These are phyloP conservation scores for Orestias chungarensis DNA, from an alignment of 2,797 vertebrate species.

Conservation along the genomic window DNA sequence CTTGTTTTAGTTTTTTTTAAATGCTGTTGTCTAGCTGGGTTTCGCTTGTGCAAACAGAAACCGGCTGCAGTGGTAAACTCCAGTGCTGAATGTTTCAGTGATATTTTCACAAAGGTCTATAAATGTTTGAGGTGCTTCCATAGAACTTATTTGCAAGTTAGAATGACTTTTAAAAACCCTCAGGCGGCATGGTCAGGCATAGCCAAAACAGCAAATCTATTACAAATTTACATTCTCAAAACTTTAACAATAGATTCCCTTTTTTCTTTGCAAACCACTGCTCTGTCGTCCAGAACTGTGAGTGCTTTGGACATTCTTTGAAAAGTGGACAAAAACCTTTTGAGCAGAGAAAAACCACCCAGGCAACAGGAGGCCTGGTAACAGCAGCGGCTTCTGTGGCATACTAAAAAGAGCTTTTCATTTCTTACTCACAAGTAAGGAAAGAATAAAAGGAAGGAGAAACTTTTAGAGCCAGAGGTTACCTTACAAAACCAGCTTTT, in stretches of 20 bases:
- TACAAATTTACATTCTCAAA: neutral
- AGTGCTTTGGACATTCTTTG: slow-evolving; percentile 26
- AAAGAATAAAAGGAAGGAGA: no score
- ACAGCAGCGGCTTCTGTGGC: slow-evolving; percentile 41
- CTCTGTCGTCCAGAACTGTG: slow-evolving; percentile 31
- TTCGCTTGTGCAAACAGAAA: slow-evolving; percentile 42
- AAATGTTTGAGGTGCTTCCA: slow-evolving; percentile 20
- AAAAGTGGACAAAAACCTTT: slow-evolving; percentile 46
- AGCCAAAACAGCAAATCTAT: neutral
- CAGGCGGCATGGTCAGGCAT: neutral
- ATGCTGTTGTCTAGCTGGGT: slow-evolving; percentile 15
- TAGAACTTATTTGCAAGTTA: slow-evolving; percentile 12
- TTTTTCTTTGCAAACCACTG: slow-evolving; percentile 19
- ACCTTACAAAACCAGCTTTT: no score
- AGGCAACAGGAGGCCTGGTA: slow-evolving; percentile 34
- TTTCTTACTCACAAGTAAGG: neutral
- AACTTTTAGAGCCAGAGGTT: no score
- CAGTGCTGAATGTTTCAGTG: slow-evolving; percentile 24
- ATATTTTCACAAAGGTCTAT: slow-evolving; percentile 23
- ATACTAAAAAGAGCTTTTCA: slow-evolving; percentile 42
- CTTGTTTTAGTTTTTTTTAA: slow-evolving; percentile 11
- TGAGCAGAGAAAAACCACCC: slow-evolving; percentile 46
- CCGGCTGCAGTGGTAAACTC: slow-evolving; percentile 7
- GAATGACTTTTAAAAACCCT: slow-evolving; percentile 29
- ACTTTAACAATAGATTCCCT: slow-evolving; percentile 4